A percentile compares a stretch with the other conserved stretches of the same genome.
Evolutionary conservation across 2,113 vertebrate species (phyloP).

Genomic region (Rattus rattus): DNA sequence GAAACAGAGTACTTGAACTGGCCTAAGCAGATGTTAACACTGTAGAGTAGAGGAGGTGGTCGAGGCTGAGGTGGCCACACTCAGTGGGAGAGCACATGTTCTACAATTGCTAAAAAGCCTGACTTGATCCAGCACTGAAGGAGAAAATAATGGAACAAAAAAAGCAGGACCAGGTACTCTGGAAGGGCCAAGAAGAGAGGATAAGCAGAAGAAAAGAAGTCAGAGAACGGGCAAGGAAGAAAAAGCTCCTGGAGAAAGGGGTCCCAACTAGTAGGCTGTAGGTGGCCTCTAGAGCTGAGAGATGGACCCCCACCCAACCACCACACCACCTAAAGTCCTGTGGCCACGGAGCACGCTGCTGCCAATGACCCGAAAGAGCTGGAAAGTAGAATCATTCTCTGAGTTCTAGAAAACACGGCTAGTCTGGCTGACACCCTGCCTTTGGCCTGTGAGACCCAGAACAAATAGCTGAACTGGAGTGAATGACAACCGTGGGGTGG

Average conservation of each 20-base stretch:
- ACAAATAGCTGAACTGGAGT: neutral
- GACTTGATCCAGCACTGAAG: neutral
- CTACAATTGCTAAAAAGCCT: neutral
- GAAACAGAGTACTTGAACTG: neutral
- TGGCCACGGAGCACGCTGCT: neutral
- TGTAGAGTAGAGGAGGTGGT: neutral
- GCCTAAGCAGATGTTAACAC: neutral
- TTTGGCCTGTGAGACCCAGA: constrained; percentile 16
- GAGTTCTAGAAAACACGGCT: neutral
- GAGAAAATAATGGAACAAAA: neutral
- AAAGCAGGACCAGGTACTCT: neutral
- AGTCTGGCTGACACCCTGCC: constrained; percentile 24
- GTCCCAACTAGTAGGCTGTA: neutral
- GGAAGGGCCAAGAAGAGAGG: neutral
- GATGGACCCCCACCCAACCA: neutral
- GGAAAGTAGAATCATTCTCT: neutral
- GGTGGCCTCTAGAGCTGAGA: neutral
- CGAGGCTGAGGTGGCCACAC: neutral
- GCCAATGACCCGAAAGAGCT: neutral
- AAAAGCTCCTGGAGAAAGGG: neutral
- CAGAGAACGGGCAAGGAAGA: neutral
- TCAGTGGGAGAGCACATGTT: neutral
- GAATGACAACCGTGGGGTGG: neutral
- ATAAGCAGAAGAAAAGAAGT: neutral
- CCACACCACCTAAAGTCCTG: neutral